Base-by-base conservation (phyloP, 1,140 invertebrate species). In the Antheraea pernyi region DNA sequence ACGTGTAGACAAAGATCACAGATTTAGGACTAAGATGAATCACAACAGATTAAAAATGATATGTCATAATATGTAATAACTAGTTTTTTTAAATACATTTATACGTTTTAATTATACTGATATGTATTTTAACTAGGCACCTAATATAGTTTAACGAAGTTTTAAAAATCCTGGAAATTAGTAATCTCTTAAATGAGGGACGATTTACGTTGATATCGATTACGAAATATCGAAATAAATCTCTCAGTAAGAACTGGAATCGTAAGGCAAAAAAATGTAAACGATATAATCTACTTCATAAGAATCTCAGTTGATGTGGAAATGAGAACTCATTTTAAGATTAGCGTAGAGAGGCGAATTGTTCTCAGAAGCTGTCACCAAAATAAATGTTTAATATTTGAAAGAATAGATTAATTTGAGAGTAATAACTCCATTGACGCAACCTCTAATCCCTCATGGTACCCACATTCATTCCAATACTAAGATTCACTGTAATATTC, bases 71-170 rank as follows among this genome's bases (percentile, higher is more conserved):
- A 53, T 53, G 46, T n/a, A 59, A 65, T 69, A 64, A 70, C 60
- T 30, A 61, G 36, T 61, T 61, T 61, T 30, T 36, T 61, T 61
- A 2, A 61, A 22, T 61, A 61, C 16, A 22, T 22, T 61, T 61
- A 11, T 61, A 30, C 19, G 39, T 61, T 61, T 61, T 22, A 61
- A 61, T 61, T 22, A 53, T 53, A 53, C 46, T 75, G 72, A 77
- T 85, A 86, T 86, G 83, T 81, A 69, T 74, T 68, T 48, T 53
- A 53, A 70, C 85, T 88, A 86, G 83, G 85, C 86, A 90, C 88
- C 86, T 87, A 90, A 73, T 72, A 75, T 84, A 83, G 46, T 53
- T 42, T 42, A 42, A 42, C 39, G 39, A 42, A 42, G 39, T 67
- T 78, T 72, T 69, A 71, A 74, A 67, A 66, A 53, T 53, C 46